Base-by-base conservation (phyloP, 2,888 invertebrate species). In the Neoascia interrupta region DNA sequence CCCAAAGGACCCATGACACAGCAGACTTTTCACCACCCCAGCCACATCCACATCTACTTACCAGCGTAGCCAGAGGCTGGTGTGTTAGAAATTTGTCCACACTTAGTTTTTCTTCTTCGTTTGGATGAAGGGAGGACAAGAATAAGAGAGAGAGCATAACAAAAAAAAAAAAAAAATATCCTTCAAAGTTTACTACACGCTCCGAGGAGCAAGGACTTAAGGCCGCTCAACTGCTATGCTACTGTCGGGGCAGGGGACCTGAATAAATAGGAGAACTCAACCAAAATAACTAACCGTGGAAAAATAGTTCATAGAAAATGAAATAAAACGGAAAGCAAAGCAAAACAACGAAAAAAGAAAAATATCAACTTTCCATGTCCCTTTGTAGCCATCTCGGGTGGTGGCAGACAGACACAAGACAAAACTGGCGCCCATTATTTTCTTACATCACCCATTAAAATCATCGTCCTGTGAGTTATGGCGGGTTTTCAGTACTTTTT, bases 371-470 rank as follows among this genome's bases (percentile, higher is more conserved):
- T 70, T 47, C 26, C 58, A 70, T 21, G 47, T 60, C 79, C 36
- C 60, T 61, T 79, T 68, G 66, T 72, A 66, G 60, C 47, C 60
- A 37, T 18, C 37, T 41, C 34, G 54, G 49, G 43, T 56, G 49
- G 73, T 41, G 41, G 73, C 39, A 66, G 79, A 79, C 79, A 66
- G 72, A 36, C 73, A 56, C 66, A 79, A 73, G 79, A 79, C 79
- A 73, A 79, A 79, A 79, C 73, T 79, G 73, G 79, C 73, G 73
- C 79, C 79, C 72, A 79, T 79, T 79, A 79, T 79, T 79, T 79
- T 61, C 73, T 79, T 79, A 79, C 79, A 79, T 73, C 79, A 66
- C 31, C 79, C 79, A 79, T 79, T 79, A 79, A 79, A 79, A 66
- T 79, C 79, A 68, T 73, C 79, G 66, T 79, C 73, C 73, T 79